A percentile compares a stretch with the other conserved stretches of the same genome.
Conservation (phyloP, 1,140 invertebrate genomes). For the Drosophila neocordata region DNA sequence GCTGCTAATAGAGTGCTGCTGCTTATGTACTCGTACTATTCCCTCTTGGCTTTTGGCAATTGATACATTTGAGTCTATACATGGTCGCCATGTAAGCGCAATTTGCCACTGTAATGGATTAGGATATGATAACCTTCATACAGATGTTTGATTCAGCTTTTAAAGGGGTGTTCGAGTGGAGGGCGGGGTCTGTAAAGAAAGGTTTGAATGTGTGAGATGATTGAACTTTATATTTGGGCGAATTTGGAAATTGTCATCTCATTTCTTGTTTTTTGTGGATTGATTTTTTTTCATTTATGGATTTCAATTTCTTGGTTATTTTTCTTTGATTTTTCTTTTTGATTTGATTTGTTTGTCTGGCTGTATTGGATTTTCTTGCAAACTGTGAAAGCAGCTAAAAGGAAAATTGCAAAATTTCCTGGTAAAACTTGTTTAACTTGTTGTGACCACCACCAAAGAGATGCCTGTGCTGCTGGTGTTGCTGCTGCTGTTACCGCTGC, state of each 20-base stretch:
- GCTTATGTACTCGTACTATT: conserved; percentile 1
- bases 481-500: conserved; percentile 16
- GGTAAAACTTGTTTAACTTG: conserved; percentile 77
- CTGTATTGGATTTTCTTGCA: conserved; percentile 18
- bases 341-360: conserved; percentile 30
- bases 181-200: conserved; percentile 17
- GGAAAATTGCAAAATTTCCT: conserved; percentile 78
- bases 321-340: conserved; percentile 10
- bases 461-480: conserved; percentile 11
- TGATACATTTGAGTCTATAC: conserved; percentile 29
- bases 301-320: conserved; percentile 2
- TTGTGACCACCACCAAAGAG: conserved; percentile 39
- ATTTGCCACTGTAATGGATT: not conserved
- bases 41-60: conserved; percentile 15
- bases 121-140: not conserved
- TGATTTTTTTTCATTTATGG: conserved; percentile 39
- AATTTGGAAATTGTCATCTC: conserved; percentile 25
- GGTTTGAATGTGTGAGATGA: not conserved
- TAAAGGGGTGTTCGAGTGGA: not conserved
- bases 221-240: conserved; percentile 19
- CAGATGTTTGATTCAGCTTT: no score
- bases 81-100: conserved; percentile 39
- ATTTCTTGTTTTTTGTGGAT: conserved; percentile 30
- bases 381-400: conserved; percentile 49
- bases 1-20: not conserved